phyloP scores from a whole-genome alignment of 2,888 invertebrate species.

The Lochmaea capreae region DNA sequence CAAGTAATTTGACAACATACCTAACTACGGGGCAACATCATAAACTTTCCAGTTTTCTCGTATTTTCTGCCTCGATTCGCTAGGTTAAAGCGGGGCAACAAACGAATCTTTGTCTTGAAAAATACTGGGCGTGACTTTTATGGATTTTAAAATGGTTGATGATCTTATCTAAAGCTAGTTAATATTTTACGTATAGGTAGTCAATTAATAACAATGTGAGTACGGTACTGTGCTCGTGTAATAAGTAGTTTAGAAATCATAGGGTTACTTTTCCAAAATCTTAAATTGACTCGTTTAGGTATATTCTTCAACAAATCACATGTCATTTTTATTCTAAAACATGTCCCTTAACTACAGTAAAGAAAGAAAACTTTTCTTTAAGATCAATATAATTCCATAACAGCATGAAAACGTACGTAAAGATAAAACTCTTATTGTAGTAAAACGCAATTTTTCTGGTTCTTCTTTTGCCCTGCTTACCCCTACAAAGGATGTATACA shows the following conservation, averaged over 20 bases:
- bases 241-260: too few relatives aligned
- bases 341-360: too few relatives aligned
- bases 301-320: too few relatives aligned
- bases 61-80: conserved; percentile 23
- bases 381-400: too few relatives aligned
- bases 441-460: too few relatives aligned
- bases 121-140: neutral
- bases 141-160: neutral
- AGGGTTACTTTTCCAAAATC: too few relatives aligned
- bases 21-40: conserved; percentile 9
- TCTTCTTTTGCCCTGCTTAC: conserved; percentile 5
- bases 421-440: too few relatives aligned
- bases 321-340: too few relatives aligned
- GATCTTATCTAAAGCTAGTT: neutral
- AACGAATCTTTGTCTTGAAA: neutral
- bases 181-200: neutral
- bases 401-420: too few relatives aligned
- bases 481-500: neutral
- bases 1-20: conserved; percentile 25
- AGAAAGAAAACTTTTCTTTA: too few relatives aligned
- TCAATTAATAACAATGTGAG: neutral
- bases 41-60: conserved; percentile 31
- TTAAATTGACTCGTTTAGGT: too few relatives aligned
- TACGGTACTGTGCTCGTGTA: too few relatives aligned
- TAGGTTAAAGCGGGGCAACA: conserved; percentile 15